Evolutionary conservation across 2,888 invertebrate species (phyloP), one percentile per base, ranked within the genome.

Genomic region (Nomada lathburiana): DNA sequence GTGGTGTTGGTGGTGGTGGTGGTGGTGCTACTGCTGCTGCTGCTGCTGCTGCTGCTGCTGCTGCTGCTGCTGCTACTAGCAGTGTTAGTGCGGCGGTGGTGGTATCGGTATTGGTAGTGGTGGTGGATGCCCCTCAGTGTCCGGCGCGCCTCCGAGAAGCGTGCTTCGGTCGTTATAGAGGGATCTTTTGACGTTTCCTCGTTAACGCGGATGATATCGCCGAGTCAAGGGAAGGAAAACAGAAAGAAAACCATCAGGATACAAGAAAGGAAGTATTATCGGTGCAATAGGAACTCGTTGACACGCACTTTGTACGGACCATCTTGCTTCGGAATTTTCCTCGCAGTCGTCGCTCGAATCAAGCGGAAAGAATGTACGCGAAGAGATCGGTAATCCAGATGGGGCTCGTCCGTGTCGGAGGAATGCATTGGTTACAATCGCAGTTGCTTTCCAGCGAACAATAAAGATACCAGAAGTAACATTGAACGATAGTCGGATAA

Each of bases 121-220:
- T 93, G 92, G 93, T 93, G 92, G 93, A 92, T 93, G 92, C 92
- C 92, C 93, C 93, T 94, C 94, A 93, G 94, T 93, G 93, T 93
- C 93, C 93, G 92, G 94, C 93, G 93, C 93, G 94, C 93, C 93
- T 93, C 92, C 93, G 93, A 92, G 90, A 92, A 93, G 94, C 93
- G 93, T 93, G 93, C 93, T 92, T 93, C 93, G 93, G 90, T 88
- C 84, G 88, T 85, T 85, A 80, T 36, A 64, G 88, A 64, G 88
- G 88, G 89, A 86, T 89, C 84, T 80, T 84, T 89, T 84, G 83
- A 80, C 85, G 80, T 83, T 85, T 82, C 86, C 82, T 88, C 82
- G 86, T 88, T 83, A 86, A 79, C 89, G 89, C 80, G 82, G 65
- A 88, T 84, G 85, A 79, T 80, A 88, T 83, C 88, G 88, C 80